These are phyloP conservation scores for Mallotus villosus DNA, from an alignment of 2,797 vertebrate species.

Conservation along the genomic window DNA sequence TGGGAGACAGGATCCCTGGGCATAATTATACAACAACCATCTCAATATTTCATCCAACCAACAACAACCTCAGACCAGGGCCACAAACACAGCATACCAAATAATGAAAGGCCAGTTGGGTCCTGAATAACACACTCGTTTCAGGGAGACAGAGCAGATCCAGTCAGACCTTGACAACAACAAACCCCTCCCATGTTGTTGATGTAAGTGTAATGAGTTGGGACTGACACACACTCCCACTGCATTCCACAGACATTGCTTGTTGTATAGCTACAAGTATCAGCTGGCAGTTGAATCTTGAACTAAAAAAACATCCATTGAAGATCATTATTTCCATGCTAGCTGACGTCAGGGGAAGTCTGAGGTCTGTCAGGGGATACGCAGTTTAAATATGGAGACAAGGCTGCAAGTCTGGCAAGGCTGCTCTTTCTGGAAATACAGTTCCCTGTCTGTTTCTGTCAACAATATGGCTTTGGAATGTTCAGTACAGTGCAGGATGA, in stretches of 20 bases:
- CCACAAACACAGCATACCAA: conserved; percentile 2
- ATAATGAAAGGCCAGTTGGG: neutral
- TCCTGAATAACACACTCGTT: conserved; percentile 5
- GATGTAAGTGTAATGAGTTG: conserved; percentile 13
- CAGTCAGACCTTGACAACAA: conserved; percentile 1
- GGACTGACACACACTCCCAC: conserved; percentile 1
- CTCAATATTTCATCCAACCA: conserved; percentile 23
- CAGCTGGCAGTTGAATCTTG: neutral
- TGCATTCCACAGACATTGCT: neutral
- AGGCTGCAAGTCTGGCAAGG: neutral
- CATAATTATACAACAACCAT: conserved; percentile 17
- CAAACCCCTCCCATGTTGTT: conserved; percentile 14
- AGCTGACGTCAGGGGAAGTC: neutral
- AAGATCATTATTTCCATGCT: conserved; percentile 1
- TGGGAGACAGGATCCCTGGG: conserved; percentile 11
- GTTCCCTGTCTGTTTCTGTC: neutral
- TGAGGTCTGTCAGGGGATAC: neutral
- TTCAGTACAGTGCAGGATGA: neutral
- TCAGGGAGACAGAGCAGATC: neutral
- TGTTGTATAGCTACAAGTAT: neutral
- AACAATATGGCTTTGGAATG: neutral
- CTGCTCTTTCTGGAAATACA: no score
- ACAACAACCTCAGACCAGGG: conserved; percentile 3
- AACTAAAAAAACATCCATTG: neutral
- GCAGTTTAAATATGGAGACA: neutral